These are phyloP conservation scores for Microdon myrmicae DNA, from an alignment of 2,888 invertebrate genomes.

Conservation along the genomic window DNA sequence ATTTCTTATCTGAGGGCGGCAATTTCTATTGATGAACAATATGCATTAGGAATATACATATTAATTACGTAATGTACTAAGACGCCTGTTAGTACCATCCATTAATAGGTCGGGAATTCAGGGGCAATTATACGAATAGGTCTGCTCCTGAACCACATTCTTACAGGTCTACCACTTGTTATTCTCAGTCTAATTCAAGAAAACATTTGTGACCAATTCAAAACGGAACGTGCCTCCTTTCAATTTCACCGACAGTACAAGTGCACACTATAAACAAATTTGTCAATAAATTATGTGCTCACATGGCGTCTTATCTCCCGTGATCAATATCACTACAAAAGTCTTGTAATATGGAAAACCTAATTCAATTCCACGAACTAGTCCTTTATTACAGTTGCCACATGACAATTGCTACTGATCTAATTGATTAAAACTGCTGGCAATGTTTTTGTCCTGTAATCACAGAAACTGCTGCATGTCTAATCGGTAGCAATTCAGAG, in stretches of 20 bases:
- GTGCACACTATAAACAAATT: constrained; percentile 5
- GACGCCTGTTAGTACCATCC: no score
- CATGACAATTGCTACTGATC: constrained; percentile 46
- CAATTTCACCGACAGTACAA: constrained; percentile 1
- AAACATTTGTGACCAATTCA: no score
- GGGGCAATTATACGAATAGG: no score
- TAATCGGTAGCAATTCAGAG: constrained; percentile 17
- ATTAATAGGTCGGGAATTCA: no score
- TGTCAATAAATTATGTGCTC: constrained; percentile 32
- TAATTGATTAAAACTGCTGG: constrained; percentile 50
- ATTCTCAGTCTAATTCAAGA: no score
- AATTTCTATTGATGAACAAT: no score
- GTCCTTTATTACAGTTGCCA: constrained; percentile 14
- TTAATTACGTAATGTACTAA: no score
- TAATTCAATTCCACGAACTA: constrained; percentile 24
- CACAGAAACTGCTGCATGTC: constrained; percentile 25
- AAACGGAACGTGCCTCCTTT: no score
- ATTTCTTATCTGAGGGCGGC: no score
- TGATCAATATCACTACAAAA: constrained; percentile 18
- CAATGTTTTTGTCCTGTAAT: constrained; percentile 46
- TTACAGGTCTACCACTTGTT: no score
- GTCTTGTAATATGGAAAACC: constrained; percentile 18
- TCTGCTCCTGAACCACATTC: no score
- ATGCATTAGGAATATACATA: no score
- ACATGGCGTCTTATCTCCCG: constrained; percentile 19